Percentiles rank a stretch among this genome's conserved stretches.
phyloP scores from a whole-genome alignment of 1,140 invertebrate genomes.

The Hirudo medicinalis region DNA sequence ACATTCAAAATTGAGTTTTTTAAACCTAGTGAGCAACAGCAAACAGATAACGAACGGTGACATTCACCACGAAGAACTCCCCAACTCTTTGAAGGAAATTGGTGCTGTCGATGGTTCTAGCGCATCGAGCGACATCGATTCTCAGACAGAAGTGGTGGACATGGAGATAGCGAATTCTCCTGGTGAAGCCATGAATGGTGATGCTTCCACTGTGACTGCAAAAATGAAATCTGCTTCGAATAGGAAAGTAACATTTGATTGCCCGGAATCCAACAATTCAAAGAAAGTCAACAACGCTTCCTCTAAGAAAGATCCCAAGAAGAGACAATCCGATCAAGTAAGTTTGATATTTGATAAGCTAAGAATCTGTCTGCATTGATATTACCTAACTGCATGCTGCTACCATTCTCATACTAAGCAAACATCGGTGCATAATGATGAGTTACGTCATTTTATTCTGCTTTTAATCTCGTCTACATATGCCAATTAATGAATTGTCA shows the following conservation, averaged over 20 bases:
- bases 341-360: no score
- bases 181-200: background rate
- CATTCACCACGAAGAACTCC: no score
- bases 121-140: background rate
- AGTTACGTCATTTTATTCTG: no score
- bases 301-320: background rate
- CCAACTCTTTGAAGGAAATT: no score
- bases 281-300: background rate
- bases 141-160: background rate
- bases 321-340: background rate
- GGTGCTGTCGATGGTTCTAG: no score
- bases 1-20: no score
- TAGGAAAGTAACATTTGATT: conserved; percentile 1
- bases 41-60: background rate
- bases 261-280: background rate
- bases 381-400: background rate
- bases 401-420: no score
- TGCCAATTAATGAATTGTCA: no score
- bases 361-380: no score
- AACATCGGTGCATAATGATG: no score
- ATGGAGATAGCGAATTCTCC: background rate
- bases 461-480: no score
- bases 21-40: background rate
- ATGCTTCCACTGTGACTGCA: background rate
- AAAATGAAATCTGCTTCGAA: background rate